phyloP scores from a whole-genome alignment of 2,888 invertebrate species.

The Cosmia pyralina region DNA sequence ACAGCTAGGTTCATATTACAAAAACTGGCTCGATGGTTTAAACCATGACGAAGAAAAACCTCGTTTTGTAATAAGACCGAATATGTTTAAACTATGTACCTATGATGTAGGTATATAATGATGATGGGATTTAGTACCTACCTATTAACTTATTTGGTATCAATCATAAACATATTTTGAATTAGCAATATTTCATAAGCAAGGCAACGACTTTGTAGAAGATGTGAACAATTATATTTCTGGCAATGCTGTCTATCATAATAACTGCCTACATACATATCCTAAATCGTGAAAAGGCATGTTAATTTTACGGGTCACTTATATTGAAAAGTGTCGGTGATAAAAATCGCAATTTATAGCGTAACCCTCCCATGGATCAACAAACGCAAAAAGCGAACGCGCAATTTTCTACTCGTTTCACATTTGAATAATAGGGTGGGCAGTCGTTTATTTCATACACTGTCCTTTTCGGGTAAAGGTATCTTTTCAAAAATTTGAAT shows the following conservation, averaged over 20 bases:
- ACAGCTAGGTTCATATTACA: no score
- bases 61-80: no score
- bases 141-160: neutral
- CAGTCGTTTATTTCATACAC: constrained; percentile 49
- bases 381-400: constrained; percentile 60
- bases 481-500: constrained; percentile 26
- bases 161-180: neutral
- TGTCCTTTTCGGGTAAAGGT: constrained; percentile 30
- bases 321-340: constrained; percentile 71
- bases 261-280: constrained; percentile 40
- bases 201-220: neutral
- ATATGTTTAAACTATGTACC: no score
- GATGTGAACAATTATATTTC: constrained; percentile 8
- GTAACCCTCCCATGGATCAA: constrained; percentile 66
- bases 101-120: no score
- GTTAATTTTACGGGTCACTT: constrained; percentile 73
- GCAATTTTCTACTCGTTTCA: constrained; percentile 65
- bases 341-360: constrained; percentile 72
- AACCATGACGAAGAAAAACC: no score
- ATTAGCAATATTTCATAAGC: neutral
- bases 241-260: constrained; percentile 31
- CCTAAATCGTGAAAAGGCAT: constrained; percentile 60
- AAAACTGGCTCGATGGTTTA: no score
- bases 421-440: constrained; percentile 62
- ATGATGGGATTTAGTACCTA: neutral